Evolutionary conservation across 2,113 vertebrate species (phyloP).

Genomic region (Amblyornis subalaris): DNA sequence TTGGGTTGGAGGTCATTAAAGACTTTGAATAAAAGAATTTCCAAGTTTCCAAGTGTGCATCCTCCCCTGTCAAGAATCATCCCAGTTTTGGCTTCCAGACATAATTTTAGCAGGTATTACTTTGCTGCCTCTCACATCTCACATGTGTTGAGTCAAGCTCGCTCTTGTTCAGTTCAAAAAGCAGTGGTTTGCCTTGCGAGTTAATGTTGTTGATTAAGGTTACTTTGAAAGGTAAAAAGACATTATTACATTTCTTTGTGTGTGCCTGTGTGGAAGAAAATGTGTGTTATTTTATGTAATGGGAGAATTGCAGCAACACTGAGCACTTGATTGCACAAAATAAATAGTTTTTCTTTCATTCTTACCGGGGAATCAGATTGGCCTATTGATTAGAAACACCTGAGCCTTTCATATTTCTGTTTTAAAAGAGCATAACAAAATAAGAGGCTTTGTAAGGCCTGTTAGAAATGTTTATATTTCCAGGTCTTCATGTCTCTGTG

Average conservation of each 20-base stretch:
- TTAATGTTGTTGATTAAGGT: constrained; percentile 10
- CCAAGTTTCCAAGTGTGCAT: constrained; percentile 19
- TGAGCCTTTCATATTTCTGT: not conserved
- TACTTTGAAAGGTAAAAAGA: constrained; percentile 42
- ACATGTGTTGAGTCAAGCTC: not conserved
- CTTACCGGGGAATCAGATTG: not conserved
- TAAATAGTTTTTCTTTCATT: not conserved
- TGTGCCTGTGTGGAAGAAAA: not conserved
- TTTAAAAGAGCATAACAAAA: not conserved
- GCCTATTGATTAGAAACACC: not conserved
- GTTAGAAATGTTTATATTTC: not conserved
- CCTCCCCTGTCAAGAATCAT: not conserved
- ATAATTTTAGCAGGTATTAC: constrained; percentile 1
- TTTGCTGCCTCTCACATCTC: not conserved
- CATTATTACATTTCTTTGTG: constrained; percentile 4
- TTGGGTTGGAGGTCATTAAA: constrained; percentile 37
- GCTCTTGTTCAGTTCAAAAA: constrained; percentile 33
- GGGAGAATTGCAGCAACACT: not conserved
- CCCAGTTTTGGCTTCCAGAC: constrained; percentile 31
- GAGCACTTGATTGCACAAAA: not conserved
- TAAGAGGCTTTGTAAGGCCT: not conserved
- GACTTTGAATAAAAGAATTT: constrained; percentile 40
- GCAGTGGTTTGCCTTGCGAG: not conserved
- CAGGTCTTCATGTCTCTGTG: not conserved
- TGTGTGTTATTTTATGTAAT: not conserved